A percentile compares a stretch with the other conserved stretches of the same genome.
These are phyloP conservation scores for Acanthosepion pharaonis DNA, from an alignment of 2,888 invertebrate genomes.

Conservation along the genomic window DNA sequence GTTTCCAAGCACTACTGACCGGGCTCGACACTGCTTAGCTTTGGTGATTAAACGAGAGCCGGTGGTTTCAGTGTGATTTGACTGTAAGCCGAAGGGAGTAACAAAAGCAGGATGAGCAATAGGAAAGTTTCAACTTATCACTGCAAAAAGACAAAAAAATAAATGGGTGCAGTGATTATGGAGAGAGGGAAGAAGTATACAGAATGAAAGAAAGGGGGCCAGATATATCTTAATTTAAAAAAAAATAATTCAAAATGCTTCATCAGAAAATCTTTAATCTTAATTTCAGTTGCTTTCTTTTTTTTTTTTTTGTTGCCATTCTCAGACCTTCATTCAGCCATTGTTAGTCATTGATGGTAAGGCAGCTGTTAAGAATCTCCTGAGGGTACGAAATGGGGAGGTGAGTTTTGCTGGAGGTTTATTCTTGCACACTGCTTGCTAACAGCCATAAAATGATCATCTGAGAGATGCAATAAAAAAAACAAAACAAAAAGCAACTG, in stretches of 20 bases:
- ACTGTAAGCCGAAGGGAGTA: too few species aligned
- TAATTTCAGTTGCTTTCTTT: not conserved
- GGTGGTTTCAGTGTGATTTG: too few species aligned
- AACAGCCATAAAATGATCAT: not conserved
- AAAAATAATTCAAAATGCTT: too few species aligned
- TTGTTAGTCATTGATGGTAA: not conserved
- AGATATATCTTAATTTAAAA: not conserved
- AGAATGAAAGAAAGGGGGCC: not conserved
- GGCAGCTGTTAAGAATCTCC: not conserved
- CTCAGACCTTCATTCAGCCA: not conserved
- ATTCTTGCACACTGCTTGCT: not conserved
- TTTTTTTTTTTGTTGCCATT: not conserved
- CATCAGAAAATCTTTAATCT: not conserved
- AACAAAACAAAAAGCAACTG: rapidly evolving
- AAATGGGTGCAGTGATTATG: not conserved
- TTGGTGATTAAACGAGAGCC: too few species aligned
- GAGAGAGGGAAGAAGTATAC: not conserved
- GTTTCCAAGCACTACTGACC: too few species aligned
- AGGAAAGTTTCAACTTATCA: not conserved
- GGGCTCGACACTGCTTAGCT: too few species aligned
- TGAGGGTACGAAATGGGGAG: not conserved
- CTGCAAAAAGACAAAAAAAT: not conserved
- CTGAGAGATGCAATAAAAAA: not conserved
- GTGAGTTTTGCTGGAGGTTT: not conserved
- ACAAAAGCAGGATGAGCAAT: not conserved